These are phyloP conservation scores for Heliornis fulica DNA, from an alignment of 2,113 vertebrate genomes.

Conservation along the genomic window DNA sequence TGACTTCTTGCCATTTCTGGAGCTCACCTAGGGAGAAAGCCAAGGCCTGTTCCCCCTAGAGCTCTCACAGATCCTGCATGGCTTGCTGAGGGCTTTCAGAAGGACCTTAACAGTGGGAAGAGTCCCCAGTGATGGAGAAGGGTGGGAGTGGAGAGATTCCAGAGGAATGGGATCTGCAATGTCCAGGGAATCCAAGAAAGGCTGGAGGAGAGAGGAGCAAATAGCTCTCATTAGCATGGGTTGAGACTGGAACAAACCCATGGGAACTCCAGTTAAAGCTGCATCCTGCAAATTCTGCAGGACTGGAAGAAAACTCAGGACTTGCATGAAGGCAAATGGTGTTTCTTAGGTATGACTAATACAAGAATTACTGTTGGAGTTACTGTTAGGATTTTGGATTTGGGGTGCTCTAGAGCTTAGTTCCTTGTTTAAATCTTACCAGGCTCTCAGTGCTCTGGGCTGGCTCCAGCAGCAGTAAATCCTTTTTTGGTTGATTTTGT, in stretches of 20 bases:
- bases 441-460: not conserved
- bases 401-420: not conserved
- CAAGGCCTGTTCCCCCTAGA: not conserved
- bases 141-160: rapidly evolving
- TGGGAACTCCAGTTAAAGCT: not conserved
- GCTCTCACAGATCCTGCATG: not conserved
- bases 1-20: not conserved
- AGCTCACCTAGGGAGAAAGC: not conserved
- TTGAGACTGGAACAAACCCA: no score
- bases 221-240: not conserved
- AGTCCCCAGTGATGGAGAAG: not conserved
- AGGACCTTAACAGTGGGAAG: not conserved
- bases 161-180: not conserved
- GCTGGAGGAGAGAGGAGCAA: not conserved
- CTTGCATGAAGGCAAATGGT: not conserved
- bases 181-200: not conserved
- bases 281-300: not conserved
- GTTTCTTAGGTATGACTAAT: not conserved
- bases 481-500: not conserved
- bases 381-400: not conserved
- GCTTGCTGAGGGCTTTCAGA: not conserved
- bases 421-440: not conserved
- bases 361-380: not conserved
- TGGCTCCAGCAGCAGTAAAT: not conserved
- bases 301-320: not conserved